A percentile compares a stretch with the other conserved stretches of the same genome.
phyloP scores from a whole-genome alignment of 2,797 vertebrate species.

The Enteromius paludinosus region DNA sequence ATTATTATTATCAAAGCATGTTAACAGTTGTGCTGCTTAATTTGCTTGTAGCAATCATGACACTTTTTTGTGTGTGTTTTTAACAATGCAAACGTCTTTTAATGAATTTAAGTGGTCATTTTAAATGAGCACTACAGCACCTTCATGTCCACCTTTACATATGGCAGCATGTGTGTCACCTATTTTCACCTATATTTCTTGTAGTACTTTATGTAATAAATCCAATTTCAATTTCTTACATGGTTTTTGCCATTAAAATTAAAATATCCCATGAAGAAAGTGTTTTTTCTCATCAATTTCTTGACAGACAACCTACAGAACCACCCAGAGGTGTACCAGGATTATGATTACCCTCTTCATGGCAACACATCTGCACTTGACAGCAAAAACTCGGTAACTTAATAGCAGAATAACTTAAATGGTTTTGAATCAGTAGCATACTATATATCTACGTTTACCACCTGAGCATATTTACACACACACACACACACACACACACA shows the following conservation, averaged over 20 bases:
- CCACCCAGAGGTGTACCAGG: not conserved
- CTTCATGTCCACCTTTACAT: not conserved
- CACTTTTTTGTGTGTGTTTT: not conserved
- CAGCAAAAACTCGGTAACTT: conserved; percentile 62
- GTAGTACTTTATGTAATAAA: not conserved
- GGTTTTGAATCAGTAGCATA: not conserved
- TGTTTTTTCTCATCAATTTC: not conserved
- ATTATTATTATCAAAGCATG: not conserved
- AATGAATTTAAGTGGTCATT: not conserved
- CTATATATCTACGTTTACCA: not conserved
- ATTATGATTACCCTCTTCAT: conserved; percentile 15
- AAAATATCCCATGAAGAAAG: conserved; percentile 11
- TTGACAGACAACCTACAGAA: not conserved
- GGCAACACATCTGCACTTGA: not conserved
- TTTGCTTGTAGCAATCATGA: not conserved
- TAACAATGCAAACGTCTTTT: not conserved
- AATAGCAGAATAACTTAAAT: conserved; percentile 3
- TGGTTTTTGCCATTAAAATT: conserved; percentile 3
- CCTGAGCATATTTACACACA: not conserved
- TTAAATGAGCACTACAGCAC: not conserved
- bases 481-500: not conserved
- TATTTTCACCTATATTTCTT: not conserved
- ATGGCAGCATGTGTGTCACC: not conserved
- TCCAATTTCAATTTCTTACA: not conserved
- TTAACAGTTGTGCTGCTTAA: not conserved